A percentile compares a stretch with the other conserved stretches of the same genome.
These are phyloP conservation scores for Halictus rubicundus DNA, from an alignment of 1,140 invertebrate genomes.

Conservation along the genomic window DNA sequence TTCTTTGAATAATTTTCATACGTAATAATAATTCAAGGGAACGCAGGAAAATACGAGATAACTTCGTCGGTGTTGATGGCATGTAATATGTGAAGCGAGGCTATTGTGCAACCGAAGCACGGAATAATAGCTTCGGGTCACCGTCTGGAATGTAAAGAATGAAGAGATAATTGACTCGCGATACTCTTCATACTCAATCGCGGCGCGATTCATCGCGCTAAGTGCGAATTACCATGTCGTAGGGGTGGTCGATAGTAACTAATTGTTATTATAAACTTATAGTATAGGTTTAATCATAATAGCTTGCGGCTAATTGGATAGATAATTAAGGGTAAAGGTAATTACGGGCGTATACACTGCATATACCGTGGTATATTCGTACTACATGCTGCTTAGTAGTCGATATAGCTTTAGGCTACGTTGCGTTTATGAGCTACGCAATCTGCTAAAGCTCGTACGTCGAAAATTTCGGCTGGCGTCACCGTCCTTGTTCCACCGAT, in stretches of 20 bases:
- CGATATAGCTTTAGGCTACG: constrained; percentile 78
- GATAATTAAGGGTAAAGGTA: constrained; percentile 81
- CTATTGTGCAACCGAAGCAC: too few relatives aligned
- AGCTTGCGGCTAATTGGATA: constrained; percentile 81
- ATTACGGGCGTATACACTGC: constrained; percentile 77
- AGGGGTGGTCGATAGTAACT: constrained; percentile 76
- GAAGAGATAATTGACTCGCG: constrained; percentile 20
- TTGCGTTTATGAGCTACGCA: constrained; percentile 71
- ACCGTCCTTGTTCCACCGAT: background rate
- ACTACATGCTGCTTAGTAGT: constrained; percentile 75
- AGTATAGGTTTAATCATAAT: constrained; percentile 81
- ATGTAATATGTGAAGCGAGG: too few relatives aligned
- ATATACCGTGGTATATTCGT: constrained; percentile 69
- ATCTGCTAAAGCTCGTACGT: constrained; percentile 73
- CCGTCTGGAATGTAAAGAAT: background rate
- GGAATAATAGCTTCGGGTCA: too few relatives aligned
- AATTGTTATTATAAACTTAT: constrained; percentile 82
- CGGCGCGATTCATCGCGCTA: constrained; percentile 64
- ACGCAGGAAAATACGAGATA: too few relatives aligned
- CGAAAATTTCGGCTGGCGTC: constrained; percentile 58
- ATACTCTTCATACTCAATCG: constrained; percentile 32
- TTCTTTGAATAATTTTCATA: too few relatives aligned
- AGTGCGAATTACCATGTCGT: constrained; percentile 76
- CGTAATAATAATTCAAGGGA: too few relatives aligned
- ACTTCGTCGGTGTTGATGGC: too few relatives aligned